Conservation (phyloP, 1,140 invertebrate species). For the Lasioglossum albipes region DNA sequence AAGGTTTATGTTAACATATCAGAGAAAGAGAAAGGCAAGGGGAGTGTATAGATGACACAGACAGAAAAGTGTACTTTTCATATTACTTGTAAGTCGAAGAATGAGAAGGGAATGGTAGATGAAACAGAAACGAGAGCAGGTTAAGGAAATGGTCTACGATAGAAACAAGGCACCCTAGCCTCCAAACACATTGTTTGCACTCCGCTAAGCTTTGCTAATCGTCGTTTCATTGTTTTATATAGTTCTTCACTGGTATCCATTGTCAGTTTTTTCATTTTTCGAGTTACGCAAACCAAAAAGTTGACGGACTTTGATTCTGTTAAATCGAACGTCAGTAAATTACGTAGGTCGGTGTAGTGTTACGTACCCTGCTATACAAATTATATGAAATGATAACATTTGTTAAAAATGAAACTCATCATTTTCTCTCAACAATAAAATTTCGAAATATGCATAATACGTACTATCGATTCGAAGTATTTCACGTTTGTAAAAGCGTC, state of each 20-base stretch:
- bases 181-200: constrained; percentile 95
- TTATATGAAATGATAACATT: constrained; percentile 19
- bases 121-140: constrained; percentile 54
- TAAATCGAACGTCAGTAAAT: constrained; percentile 53
- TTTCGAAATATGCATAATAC: constrained; percentile 39
- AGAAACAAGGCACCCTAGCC: constrained; percentile 85
- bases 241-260: constrained; percentile 64
- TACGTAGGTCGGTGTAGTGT: constrained; percentile 61
- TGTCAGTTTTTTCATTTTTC: constrained; percentile 58
- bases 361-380: constrained; percentile 61
- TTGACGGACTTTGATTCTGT: constrained; percentile 47
- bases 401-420: constrained; percentile 42
- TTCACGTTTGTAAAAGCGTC: constrained; percentile 38
- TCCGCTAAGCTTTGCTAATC: constrained; percentile 80
- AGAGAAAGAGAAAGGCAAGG: constrained; percentile 51
- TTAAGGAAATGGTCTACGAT: constrained; percentile 59
- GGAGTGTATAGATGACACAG: constrained; percentile 51
- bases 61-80: constrained; percentile 8
- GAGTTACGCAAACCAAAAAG: constrained; percentile 45
- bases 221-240: constrained; percentile 66
- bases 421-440: constrained; percentile 39
- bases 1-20: constrained; percentile 55
- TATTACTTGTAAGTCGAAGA: constrained; percentile 20
- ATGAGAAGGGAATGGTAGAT: constrained; percentile 39
- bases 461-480: constrained; percentile 40